phyloP scores from a whole-genome alignment of 2,113 vertebrate genomes.

The Orthonyx spaldingii region DNA sequence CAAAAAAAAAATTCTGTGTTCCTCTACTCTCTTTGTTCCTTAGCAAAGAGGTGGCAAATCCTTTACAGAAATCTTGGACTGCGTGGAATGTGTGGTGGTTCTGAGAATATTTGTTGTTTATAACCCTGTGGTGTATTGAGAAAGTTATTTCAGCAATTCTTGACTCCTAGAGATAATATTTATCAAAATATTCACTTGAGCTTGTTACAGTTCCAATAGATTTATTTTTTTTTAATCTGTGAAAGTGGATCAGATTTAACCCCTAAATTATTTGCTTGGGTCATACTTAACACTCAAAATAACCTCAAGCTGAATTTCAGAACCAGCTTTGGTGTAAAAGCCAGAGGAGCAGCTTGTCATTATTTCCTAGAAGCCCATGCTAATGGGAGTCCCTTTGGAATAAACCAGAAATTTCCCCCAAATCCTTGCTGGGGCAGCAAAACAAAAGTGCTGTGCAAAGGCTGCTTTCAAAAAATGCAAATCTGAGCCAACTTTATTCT shows the following conservation, averaged over 20 bases:
- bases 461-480: not conserved
- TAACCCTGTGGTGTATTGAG: not conserved
- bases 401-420: not conserved
- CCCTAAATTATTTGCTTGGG: not conserved
- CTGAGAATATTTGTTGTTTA: not conserved
- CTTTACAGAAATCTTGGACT: not conserved
- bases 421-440: not conserved
- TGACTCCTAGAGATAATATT: not conserved
- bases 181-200: not conserved
- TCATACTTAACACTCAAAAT: not conserved
- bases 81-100: not conserved
- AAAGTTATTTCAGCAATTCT: not conserved
- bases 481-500: not conserved
- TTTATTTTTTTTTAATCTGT: not conserved
- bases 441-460: not conserved
- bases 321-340: not conserved
- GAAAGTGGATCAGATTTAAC: not conserved
- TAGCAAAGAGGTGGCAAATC: not conserved
- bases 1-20: not conserved
- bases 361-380: not conserved
- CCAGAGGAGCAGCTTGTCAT: not conserved
- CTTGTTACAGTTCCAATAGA: not conserved
- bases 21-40: not conserved
- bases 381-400: not conserved
- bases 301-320: not conserved